Base-by-base conservation (phyloP, 2,797 vertebrate species). In the Syngnathus acus region DNA sequence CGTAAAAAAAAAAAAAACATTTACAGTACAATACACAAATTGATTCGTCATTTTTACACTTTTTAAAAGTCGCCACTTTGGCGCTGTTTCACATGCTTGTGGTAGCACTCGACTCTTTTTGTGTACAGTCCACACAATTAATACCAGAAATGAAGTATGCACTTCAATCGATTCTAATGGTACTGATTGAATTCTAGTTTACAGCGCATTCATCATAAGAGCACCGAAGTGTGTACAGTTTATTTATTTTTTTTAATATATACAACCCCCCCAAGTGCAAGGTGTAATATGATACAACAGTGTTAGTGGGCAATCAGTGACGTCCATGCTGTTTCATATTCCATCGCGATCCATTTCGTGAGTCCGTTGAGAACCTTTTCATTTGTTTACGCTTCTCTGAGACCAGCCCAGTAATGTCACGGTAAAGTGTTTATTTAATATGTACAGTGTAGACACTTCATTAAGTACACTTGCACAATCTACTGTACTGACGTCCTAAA, bases 21-120 rank as follows among this genome's bases (percentile, higher is more conserved):
- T 79, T 82, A 88, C 82, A 84, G 84, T 84, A 90, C 84, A 82
- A 75, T 79, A 89, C 82, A 84, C 75, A 74, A 78, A 80, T 75
- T 77, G 76, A 81, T 86, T 48, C 19, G 19, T 50, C 19, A 50
- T 50, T 53, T 51, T 21, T n/a, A 51, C 19, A 51, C n/a, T 9
- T 53, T 48, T 68, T 72, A 7, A 37, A 58, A 58, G 54, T 37
- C 10, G 21, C 23, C 60, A 17, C 60, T 62, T 62, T 45, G 59
- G 39, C 5, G 37, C 40, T 60, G 40, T 51, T 72, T 42, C 47
- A 51, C 38, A 51, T 13, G 17, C 40, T 26, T 32, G 11, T 66
- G 38, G 63, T 66, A 72, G 65, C 73, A 71, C 57, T 79, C 69
- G 71, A 82, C 77, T 81, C 72, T 9, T 16, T 11, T 37, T 10